Evolutionary conservation across 2,113 vertebrate genomes (phyloP), one percentile per base, ranked within the genome.

Genomic region (Corythornis vintsioides): DNA sequence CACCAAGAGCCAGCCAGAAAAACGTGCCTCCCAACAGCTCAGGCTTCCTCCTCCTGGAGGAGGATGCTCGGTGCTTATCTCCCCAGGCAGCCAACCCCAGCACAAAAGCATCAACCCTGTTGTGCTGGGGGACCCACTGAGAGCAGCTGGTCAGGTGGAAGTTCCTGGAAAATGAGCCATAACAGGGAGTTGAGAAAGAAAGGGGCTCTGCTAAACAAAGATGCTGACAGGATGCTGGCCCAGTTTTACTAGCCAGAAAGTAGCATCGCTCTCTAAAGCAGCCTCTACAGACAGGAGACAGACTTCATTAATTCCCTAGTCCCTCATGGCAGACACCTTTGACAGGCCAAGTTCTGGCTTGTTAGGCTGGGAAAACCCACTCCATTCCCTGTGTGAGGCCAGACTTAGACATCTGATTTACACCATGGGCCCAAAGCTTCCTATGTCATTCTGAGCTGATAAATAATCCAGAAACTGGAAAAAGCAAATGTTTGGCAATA

Each of bases 381-480:
- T 31, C 45, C 16, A 25, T 47, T 81, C 47, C 12, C 47, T 66
- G 11, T 14, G 22, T 0, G 2, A 72, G 28, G 29, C 16, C 57
- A 48, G 40, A 75, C 64, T 67, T 38, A 87, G 35, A 82, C 33
- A 72, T 55, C 78, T 76, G 74, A 94, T 19, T 93, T 82, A 28
- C 10, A 83, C 59, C 52, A 85, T 0, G 2, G 78, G 29, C 26
- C 53, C 29, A 72, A 72, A 93, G 20, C 12, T 87, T 87, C 81
- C 50, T 74, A 45, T 79, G 55, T 89, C 50, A 79, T 24, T 89
- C 55, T 1, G 1, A 91, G 29, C 10, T 70, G 67, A 89, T 63
- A 91, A 92, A 89, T 91, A 92, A 89, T 70, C 50, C 38, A 66
- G 28, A 82, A 94, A 94, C 42, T 61, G 18, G 71, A 47, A 92